Evolutionary conservation across 2,888 invertebrate genomes (phyloP), one percentile per base, ranked within the genome.

Genomic region (Entomobrya multifasciata): DNA sequence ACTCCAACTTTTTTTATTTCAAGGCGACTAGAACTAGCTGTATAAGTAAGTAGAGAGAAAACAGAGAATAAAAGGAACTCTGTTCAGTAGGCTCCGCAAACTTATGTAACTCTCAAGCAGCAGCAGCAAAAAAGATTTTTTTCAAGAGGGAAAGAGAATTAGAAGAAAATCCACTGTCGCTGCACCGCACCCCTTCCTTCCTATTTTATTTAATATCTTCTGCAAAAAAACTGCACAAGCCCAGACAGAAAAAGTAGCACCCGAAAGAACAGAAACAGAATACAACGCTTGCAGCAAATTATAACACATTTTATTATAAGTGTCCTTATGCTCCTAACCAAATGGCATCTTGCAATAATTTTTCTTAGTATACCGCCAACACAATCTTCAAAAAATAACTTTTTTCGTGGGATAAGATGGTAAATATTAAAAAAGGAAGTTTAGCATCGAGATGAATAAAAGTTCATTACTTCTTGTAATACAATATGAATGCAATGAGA

Each of bases 341-440:
- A 36, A 36, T 41, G 41, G 13, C 30, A 62, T 27, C 27, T 62
- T 62, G 27, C n/a, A n/a, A 49, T n/a, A 49, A n/a, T 49, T 60
- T 60, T 41, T 17, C 11, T 3, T 65, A 41, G 36, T 36, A 36
- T 36, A 36, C 36, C 8, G 36, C 8, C 5, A 6, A 36, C 36
- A 36, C 8, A 36, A 4, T 8, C 4, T 36, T 36, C 5, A 47
- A 47, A 60, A 20, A 78, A 47, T 3, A 62, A 78, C 47, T 17
- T 44, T 77, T 77, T 78, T 49, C 8, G 36, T 36, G 8, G 5
- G 4, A 36, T 36, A 36, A 41, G 17, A 65, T 72, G 83, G 76
- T 83, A 83, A 77, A 83, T 77, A 83, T 77, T 76, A 83, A 65
- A 77, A 83, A 83, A n/a, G 74, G 41, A 83, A 83, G 36, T 36